Conservation (phyloP, 2,113 vertebrate genomes). For the Progne subis region DNA sequence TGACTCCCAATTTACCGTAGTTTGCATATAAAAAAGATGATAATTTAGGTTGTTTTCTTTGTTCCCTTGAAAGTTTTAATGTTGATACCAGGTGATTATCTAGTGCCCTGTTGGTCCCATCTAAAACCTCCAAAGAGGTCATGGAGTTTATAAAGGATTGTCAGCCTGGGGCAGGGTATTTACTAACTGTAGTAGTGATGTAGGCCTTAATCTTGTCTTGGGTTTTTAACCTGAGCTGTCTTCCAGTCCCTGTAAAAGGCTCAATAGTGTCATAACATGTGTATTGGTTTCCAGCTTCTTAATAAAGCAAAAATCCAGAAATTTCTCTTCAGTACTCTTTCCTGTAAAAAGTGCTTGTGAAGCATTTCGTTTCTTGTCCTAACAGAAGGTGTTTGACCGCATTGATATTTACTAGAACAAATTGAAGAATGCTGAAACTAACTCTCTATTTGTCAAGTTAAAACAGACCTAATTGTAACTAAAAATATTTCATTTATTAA, state of each 20-base stretch:
- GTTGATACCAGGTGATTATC: background rate
- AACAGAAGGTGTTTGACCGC: background rate
- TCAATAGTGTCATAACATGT: background rate
- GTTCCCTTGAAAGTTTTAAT: background rate
- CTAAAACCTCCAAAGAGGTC: background rate
- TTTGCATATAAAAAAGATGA: background rate
- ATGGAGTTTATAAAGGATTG: background rate
- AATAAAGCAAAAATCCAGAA: background rate
- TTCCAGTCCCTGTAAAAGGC: background rate
- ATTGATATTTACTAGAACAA: rapidly evolving
- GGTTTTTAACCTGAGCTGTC: background rate
- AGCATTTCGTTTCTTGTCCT: background rate
- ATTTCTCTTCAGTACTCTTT: background rate
- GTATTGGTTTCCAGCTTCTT: background rate
- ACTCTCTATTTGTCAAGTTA: background rate
- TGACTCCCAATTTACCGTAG: background rate
- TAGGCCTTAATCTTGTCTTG: background rate
- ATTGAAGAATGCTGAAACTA: background rate
- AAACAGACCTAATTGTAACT: background rate
- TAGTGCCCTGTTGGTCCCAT: background rate
- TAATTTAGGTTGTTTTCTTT: background rate
- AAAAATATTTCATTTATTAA: background rate
- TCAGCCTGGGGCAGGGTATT: background rate
- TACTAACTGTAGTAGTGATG: background rate
- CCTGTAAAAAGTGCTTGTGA: background rate